Evolutionary conservation across 1,140 invertebrate species (phyloP).

Genomic region (Holotrichia oblita): DNA sequence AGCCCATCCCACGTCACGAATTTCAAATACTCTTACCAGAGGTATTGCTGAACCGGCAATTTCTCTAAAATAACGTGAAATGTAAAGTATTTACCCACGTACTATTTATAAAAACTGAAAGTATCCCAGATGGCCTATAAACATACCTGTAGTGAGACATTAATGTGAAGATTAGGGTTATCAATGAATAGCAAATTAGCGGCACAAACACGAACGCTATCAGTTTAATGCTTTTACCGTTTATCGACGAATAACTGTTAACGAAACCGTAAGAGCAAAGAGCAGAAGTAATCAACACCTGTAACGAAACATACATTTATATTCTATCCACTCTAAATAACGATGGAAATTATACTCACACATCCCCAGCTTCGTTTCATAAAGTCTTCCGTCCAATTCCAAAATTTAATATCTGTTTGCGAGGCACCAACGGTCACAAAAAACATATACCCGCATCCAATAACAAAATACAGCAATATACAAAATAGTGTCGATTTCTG

Average conservation of each 20-base stretch:
- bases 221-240: slow-evolving; percentile 36
- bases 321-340: no score
- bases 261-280: slow-evolving; percentile 60
- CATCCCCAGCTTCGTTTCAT: slow-evolving; percentile 47
- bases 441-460: slow-evolving; percentile 57
- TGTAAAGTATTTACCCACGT: no score
- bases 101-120: neutral
- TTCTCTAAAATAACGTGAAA: slow-evolving; percentile 48
- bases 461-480: slow-evolving; percentile 54
- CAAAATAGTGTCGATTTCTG: slow-evolving; percentile 53
- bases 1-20: slow-evolving; percentile 68
- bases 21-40: slow-evolving; percentile 69
- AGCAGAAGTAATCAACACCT: slow-evolving; percentile 60
- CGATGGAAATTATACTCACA: slow-evolving; percentile 41
- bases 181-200: slow-evolving; percentile 56
- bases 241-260: slow-evolving; percentile 56
- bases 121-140: neutral
- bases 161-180: slow-evolving; percentile 58
- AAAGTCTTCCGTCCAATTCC: slow-evolving; percentile 57
- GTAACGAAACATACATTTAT: slow-evolving; percentile 44
- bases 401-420: slow-evolving; percentile 57
- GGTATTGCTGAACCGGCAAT: slow-evolving; percentile 66
- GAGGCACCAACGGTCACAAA: slow-evolving; percentile 59
- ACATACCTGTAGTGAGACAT: slow-evolving; percentile 60
- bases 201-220: slow-evolving; percentile 54